Base-by-base conservation (phyloP, 2,888 invertebrate genomes). In the Parnassius glacialis region DNA sequence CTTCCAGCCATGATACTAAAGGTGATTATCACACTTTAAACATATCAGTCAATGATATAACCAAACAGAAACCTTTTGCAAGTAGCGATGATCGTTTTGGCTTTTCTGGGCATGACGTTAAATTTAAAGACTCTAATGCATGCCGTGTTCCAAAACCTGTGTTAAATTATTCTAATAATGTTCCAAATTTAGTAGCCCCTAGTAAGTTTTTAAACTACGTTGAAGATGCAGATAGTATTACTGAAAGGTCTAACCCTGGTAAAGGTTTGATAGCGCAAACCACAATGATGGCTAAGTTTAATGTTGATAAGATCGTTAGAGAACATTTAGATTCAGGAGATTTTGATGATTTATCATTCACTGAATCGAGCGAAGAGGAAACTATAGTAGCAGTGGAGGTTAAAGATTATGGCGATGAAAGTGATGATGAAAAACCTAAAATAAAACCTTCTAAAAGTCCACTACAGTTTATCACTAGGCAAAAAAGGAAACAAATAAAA, bases 81-180 rank as follows among this genome's bases (percentile, higher is more conserved):
- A 87, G 87, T 80, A 89, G 88, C 71, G 88, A 90, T 57, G 90
- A 89, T 60, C 87, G 87, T 76, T 86, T 88, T 75, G 76, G 81
- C 70, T 88, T 85, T 73, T 87, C 84, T 74, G 87, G 85, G 84
- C 90, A 90, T 86, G 90, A 86, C 81, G 84, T 85, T 80, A 85
- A 82, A 68, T 84, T 84, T 70, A 81, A 82, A 73, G 78, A 83
- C 76, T 78, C 83, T 76, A 74, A 71, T 83, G 89, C 89, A 88
- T 89, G 89, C 73, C 79, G 76, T 71, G 70, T 82, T 67, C 78
- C 84, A 67, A 83, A 83, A 66, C 83, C 88, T 65, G 78, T 85
- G 67, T 88, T 89, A 61, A 84, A 88, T 67, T 83, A 84, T 72
- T 85, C 87, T 48, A 75, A 85, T 71, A 84, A 73, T 74, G 72